Percentiles rank a stretch among this genome's conserved stretches.
Evolutionary conservation across 1,140 invertebrate species (phyloP).

Genomic region (Cotesia chilonis): DNA sequence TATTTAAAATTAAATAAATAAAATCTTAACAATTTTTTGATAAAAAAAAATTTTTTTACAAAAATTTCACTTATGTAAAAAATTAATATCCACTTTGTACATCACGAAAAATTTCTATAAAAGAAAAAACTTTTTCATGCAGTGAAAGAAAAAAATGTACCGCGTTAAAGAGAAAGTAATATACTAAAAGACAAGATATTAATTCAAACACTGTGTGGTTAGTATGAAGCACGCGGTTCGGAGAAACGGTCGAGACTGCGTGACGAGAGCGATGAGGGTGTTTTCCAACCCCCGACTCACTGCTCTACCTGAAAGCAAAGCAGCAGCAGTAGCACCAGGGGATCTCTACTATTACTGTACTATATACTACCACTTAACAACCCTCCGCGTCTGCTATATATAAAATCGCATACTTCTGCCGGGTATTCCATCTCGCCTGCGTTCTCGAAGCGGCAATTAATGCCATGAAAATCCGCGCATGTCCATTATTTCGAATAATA

Average conservation of each 20-base stretch:
- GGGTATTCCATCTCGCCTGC: not conserved
- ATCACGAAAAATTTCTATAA: too few relatives aligned
- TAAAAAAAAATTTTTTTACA: too few relatives aligned
- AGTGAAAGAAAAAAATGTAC: too few relatives aligned
- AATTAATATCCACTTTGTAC: too few relatives aligned
- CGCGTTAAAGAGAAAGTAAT: too few relatives aligned
- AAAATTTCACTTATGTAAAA: too few relatives aligned
- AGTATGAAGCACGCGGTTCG: slow-evolving; percentile 47
- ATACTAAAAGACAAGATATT: not conserved
- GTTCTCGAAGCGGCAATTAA: slow-evolving; percentile 46
- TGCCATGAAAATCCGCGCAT: slow-evolving; percentile 52
- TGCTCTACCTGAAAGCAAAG: slow-evolving; percentile 45
- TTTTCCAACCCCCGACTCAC: slow-evolving; percentile 51
- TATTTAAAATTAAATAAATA: too few relatives aligned
- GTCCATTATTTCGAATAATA: not conserved
- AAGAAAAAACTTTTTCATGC: too few relatives aligned
- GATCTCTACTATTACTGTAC: slow-evolving; percentile 38
- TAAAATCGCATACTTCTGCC: too few relatives aligned
- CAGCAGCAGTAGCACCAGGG: slow-evolving; percentile 38
- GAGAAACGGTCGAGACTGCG: slow-evolving; percentile 53
- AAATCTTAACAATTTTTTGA: too few relatives aligned
- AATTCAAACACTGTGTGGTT: not conserved
- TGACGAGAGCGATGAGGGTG: slow-evolving; percentile 47
- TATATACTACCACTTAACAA: not conserved
- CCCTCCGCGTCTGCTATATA: too few relatives aligned